Percentiles rank a stretch among this genome's conserved stretches.
phyloP scores from a whole-genome alignment of 2,797 vertebrate genomes.

The Delichon dasypus region DNA sequence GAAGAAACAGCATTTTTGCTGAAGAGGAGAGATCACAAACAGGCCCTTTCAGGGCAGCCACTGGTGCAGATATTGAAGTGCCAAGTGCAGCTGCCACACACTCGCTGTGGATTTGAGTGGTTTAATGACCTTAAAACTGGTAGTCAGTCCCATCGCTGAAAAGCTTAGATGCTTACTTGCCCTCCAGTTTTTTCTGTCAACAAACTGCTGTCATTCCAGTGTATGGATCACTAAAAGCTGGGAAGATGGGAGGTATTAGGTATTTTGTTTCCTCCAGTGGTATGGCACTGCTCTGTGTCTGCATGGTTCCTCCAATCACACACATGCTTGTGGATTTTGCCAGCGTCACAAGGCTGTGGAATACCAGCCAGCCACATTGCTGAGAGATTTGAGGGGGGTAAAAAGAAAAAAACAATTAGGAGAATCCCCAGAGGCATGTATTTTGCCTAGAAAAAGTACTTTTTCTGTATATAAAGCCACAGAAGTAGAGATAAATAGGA shows the following conservation, averaged over 20 bases:
- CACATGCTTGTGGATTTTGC: neutral
- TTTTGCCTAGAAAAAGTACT: neutral
- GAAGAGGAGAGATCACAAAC: neutral
- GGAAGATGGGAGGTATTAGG: neutral
- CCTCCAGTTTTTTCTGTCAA: neutral
- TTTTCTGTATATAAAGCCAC: neutral
- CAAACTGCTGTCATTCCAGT: neutral
- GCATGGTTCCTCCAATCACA: neutral
- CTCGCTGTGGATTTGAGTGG: neutral
- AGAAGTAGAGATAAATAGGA: neutral
- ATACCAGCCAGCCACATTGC: neutral
- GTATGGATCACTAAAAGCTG: neutral
- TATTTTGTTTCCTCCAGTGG: neutral
- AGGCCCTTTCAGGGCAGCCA: neutral
- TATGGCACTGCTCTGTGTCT: accelerated
- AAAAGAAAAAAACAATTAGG: neutral
- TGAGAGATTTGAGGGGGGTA: neutral
- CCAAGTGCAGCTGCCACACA: neutral
- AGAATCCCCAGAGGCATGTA: neutral
- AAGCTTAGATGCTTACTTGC: neutral
- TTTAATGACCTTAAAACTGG: neutral
- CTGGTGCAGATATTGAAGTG: neutral
- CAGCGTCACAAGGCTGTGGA: neutral
- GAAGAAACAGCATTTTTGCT: neutral
- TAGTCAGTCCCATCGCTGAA: neutral